Percentiles rank a stretch among this genome's conserved stretches.
These are phyloP conservation scores for Mirounga angustirostris DNA, from an alignment of 2,113 vertebrate species.

Conservation along the genomic window DNA sequence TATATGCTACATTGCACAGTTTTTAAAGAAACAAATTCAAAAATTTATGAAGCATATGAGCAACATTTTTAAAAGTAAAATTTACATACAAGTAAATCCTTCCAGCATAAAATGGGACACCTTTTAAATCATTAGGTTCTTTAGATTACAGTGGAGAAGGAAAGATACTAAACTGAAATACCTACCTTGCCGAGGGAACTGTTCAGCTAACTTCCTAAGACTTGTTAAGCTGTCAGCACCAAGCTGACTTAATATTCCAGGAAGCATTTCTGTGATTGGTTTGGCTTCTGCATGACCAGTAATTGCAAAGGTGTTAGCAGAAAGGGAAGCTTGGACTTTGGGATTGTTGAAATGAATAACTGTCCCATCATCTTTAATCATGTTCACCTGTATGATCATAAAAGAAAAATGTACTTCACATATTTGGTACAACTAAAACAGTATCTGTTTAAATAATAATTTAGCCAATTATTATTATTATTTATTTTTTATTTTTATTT, in stretches of 20 bases:
- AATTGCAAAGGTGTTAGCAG: conserved; percentile 99
- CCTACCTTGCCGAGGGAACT: conserved; percentile 97
- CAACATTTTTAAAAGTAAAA: conserved; percentile 44
- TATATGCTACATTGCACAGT: conserved; percentile 4
- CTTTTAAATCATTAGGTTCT: conserved; percentile 54
- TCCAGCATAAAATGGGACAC: conserved; percentile 22
- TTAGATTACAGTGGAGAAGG: background rate
- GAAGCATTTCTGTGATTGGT: conserved; percentile 99
- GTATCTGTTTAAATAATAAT: background rate
- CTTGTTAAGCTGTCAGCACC: conserved; percentile 98
- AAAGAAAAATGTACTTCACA: conserved; percentile 70
- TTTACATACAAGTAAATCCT: conserved; percentile 41
- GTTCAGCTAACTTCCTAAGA: conserved; percentile 97
- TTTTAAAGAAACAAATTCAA: conserved; percentile 55
- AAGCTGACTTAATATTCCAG: conserved; percentile 98
- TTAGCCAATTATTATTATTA: background rate
- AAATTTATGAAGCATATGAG: conserved; percentile 46
- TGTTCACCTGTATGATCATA: conserved; percentile 94
- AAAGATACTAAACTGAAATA: conserved; percentile 45
- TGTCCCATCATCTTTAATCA: conserved; percentile 99
- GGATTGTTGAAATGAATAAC: conserved; percentile 99
- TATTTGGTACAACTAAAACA: conserved; percentile 54
- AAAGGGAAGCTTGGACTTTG: conserved; percentile 98
- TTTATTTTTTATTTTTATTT: background rate
- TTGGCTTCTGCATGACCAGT: conserved; percentile 98